Conservation (phyloP, 2,113 vertebrate species). For the Protobothrops mucrosquamatus region DNA sequence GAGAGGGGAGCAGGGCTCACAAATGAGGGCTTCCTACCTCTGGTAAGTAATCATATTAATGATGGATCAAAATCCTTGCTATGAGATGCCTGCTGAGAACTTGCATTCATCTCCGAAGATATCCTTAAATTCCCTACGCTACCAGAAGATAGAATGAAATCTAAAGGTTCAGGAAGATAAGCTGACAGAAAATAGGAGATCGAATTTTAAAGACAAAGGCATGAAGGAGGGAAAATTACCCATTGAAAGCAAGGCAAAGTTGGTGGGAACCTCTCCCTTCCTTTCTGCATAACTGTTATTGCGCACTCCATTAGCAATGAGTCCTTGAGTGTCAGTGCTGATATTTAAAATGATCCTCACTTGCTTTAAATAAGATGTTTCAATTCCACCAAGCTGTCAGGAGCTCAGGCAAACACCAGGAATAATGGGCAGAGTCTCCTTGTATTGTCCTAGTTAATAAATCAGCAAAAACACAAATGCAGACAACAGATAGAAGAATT, state of each 20-base stretch:
- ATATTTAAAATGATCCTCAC: slow-evolving; percentile 73
- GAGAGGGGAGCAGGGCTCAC: neutral
- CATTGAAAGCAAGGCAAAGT: neutral
- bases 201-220: slow-evolving; percentile 32
- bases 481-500: slow-evolving; percentile 15
- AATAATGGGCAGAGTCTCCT: slow-evolving; percentile 69
- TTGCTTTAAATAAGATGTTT: slow-evolving; percentile 75
- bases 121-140: neutral
- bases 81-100: neutral
- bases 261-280: neutral
- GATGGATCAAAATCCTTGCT: neutral
- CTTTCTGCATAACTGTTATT: neutral
- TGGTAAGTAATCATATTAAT: neutral
- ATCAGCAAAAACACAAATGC: slow-evolving; percentile 48
- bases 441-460: slow-evolving; percentile 69
- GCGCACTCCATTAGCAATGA: slow-evolving; percentile 54
- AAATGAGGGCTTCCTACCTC: neutral
- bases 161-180: slow-evolving; percentile 1
- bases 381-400: slow-evolving; percentile 74
- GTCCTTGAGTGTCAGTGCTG: slow-evolving; percentile 73
- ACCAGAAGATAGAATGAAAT: neutral
- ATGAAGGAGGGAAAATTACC: neutral
- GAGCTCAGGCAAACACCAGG: slow-evolving; percentile 56
- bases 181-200: slow-evolving; percentile 14
- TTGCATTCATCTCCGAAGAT: neutral